Percentiles rank a stretch among this genome's conserved stretches.
These are phyloP conservation scores for Andricus quercusramuli DNA, from an alignment of 2,888 invertebrate species.

Conservation along the genomic window DNA sequence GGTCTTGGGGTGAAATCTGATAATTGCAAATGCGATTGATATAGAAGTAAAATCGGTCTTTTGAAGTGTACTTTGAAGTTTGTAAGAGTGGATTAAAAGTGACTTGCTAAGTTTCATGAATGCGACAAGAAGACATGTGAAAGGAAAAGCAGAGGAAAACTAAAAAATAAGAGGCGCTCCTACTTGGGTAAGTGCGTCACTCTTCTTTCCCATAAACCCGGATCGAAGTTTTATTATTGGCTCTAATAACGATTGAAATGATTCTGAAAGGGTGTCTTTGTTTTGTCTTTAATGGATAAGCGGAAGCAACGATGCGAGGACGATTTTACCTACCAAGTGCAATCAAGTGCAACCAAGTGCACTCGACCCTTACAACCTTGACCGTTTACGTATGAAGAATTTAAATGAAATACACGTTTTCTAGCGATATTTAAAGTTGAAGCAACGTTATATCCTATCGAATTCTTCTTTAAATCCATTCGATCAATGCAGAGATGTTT, in stretches of 20 bases:
- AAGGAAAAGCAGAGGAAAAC: not conserved
- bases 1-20: too few relatives aligned
- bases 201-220: not conserved
- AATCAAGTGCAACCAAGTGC: slow-evolving; percentile 41
- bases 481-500: not conserved
- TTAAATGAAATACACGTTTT: slow-evolving; percentile 1
- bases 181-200: not conserved
- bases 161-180: not conserved
- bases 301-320: slow-evolving; percentile 36
- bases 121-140: not conserved
- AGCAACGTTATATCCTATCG: not conserved
- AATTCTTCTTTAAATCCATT: not conserved
- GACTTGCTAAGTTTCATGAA: not conserved
- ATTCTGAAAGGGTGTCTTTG: slow-evolving; percentile 7
- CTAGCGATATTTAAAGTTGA: not conserved
- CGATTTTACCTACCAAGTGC: slow-evolving; percentile 31
- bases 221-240: slow-evolving; percentile 6
- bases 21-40: not conserved
- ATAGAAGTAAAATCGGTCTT: not conserved
- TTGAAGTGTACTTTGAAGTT: slow-evolving; percentile 1
- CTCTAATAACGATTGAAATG: slow-evolving; percentile 7
- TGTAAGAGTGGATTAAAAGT: not conserved
- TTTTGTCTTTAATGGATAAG: slow-evolving; percentile 16
- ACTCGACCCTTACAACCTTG: slow-evolving; percentile 36
- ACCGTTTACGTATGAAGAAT: slow-evolving; percentile 28